Evolutionary conservation across 2,797 vertebrate species (phyloP), one percentile per base, ranked within the genome.

Genomic region (Odontamblyopus lacepedii): DNA sequence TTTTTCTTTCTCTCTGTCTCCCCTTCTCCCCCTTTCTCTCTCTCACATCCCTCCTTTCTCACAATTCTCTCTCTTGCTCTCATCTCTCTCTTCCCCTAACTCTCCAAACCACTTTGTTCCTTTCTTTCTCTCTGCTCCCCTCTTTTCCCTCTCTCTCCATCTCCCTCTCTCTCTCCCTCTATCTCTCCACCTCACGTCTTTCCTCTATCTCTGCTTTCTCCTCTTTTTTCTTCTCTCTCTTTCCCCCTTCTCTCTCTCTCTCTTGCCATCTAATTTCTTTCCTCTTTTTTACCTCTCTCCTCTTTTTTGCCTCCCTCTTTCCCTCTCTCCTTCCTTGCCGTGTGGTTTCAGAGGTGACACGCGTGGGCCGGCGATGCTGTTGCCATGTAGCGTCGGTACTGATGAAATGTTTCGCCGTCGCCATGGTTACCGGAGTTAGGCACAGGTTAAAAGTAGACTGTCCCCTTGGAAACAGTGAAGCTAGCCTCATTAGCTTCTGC

Each of bases 371-470:
- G 30, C 32, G n/a, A 41, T 62, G 53, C 77, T 73, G 83, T 81
- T 87, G 79, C 79, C 78, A 80, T 82, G 85, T 67, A 30, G 41
- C 59, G 7, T 32, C 50, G 18, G 19, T 70, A 65, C 55, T 41
- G 68, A 74, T 72, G 74, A 60, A 63, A 55, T 72, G 67, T 48
- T 72, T 77, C 71, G 56, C 70, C n/a, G 78, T 86, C 60, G 6
- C 69, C 64, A 74, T 75, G 77, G 75, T 76, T 55, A 79, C 77
- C 27, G 27, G 51, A 75, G 69, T 70, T 70, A 65, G 56, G 70
- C 56, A 66, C 29, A 75, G 75, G 72, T 83, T 83, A 72, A 74
- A 84, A 77, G 75, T 76, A 78, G 72, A 70, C 67, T 6, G 64
- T 75, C 32, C 71, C 70, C 68, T 78, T 75, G 76, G 77, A 78